phyloP scores from a whole-genome alignment of 2,888 invertebrate species.

The Agriopis aurantiaria region DNA sequence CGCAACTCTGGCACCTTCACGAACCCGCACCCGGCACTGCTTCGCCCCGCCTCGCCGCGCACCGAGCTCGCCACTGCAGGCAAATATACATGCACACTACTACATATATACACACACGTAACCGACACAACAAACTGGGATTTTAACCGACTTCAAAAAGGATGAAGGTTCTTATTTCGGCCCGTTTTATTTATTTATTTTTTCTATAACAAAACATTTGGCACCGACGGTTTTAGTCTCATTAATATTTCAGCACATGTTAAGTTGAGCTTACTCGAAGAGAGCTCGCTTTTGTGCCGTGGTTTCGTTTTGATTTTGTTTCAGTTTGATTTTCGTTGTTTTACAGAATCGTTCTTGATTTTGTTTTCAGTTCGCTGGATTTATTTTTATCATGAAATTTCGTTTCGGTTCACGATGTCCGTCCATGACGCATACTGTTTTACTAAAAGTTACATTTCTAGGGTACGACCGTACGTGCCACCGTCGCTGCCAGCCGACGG shows the following conservation, averaged over 20 bases:
- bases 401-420: constrained; percentile 18
- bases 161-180: too few relatives aligned
- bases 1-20: constrained; percentile 81
- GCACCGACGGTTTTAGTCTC: neutral
- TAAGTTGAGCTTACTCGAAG: neutral
- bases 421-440: constrained; percentile 32
- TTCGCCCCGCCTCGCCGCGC: constrained; percentile 73
- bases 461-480: constrained; percentile 73
- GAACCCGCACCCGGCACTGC: constrained; percentile 78
- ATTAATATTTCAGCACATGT: neutral
- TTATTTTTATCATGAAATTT: constrained; percentile 8
- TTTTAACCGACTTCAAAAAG: neutral
- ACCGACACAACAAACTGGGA: neutral
- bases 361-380: constrained; percentile 7
- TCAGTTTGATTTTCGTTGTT: constrained; percentile 14
- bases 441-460: constrained; percentile 58
- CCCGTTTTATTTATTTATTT: neutral
- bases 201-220: neutral
- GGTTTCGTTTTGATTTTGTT: constrained; percentile 25
- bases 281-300: neutral
- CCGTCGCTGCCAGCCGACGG: constrained; percentile 51
- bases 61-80: constrained; percentile 83
- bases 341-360: neutral
- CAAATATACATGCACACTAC: constrained; percentile 21
- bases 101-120: neutral